Percentiles rank a stretch among this genome's conserved stretches.
Conservation (phyloP, 2,888 invertebrate species). For the Epinotia nisella region DNA sequence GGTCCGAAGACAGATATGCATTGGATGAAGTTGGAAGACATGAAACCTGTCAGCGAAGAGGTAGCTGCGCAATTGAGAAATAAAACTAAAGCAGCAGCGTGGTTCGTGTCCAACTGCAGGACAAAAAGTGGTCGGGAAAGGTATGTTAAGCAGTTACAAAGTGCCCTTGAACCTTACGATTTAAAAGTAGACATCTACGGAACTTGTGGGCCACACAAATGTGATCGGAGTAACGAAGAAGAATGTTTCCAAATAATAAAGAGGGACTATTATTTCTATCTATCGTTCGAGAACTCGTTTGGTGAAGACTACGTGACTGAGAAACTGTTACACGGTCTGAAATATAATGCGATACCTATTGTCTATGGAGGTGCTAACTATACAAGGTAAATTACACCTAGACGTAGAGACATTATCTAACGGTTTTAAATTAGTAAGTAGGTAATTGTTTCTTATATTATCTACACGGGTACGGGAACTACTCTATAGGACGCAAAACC, state of each 20-base stretch:
- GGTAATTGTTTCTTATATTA: too few relatives aligned
- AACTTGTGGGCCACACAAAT: slow-evolving; percentile 57
- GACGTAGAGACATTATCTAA: too few relatives aligned
- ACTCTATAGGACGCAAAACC: too few relatives aligned
- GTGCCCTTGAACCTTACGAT: slow-evolving; percentile 52
- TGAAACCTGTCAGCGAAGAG: slow-evolving; percentile 55
- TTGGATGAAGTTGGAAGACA: slow-evolving; percentile 57
- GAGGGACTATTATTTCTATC: slow-evolving; percentile 67
- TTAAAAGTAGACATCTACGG: slow-evolving; percentile 63
- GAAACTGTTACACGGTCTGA: slow-evolving; percentile 62
- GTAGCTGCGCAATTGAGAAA: slow-evolving; percentile 53
- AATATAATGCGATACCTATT: slow-evolving; percentile 64
- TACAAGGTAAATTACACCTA: slow-evolving; percentile 1
- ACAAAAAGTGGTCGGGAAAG: slow-evolving; percentile 53
- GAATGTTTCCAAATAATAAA: slow-evolving; percentile 58
- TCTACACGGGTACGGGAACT: too few relatives aligned
- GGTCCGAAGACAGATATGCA: slow-evolving; percentile 59
- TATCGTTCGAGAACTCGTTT: slow-evolving; percentile 70
- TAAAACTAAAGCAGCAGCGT: slow-evolving; percentile 64
- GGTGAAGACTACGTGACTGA: slow-evolving; percentile 71
- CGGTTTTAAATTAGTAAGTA: too few relatives aligned
- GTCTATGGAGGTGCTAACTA: slow-evolving; percentile 72
- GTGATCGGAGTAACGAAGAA: slow-evolving; percentile 50
- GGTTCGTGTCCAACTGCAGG: slow-evolving; percentile 66
- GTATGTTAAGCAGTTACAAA: slow-evolving; percentile 53